A percentile compares a stretch with the other conserved stretches of the same genome.
These are phyloP conservation scores for Tinea semifulvella DNA, from an alignment of 2,888 invertebrate species.

Conservation along the genomic window DNA sequence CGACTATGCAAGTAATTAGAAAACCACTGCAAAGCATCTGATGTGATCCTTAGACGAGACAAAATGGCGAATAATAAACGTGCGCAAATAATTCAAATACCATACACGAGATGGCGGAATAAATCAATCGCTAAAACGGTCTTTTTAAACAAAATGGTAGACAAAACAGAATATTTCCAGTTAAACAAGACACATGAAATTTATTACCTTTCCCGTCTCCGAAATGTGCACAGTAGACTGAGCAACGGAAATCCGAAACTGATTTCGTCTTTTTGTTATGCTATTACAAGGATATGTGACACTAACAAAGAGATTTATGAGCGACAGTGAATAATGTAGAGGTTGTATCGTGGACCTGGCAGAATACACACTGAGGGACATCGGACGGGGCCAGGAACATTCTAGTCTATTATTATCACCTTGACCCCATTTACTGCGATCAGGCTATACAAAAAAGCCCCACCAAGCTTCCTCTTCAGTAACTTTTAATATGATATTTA, in stretches of 20 bases:
- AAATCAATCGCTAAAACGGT: not conserved
- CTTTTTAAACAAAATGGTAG: too few relatives aligned
- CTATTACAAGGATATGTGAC: slow-evolving; percentile 5
- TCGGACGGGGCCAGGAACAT: not conserved
- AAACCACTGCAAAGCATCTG: too few relatives aligned
- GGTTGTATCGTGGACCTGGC: not conserved
- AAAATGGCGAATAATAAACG: too few relatives aligned
- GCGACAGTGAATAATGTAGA: too few relatives aligned
- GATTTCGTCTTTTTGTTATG: slow-evolving; percentile 11
- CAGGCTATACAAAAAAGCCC: not conserved
- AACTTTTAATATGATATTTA: slow-evolving; percentile 8
- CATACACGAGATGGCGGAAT: too few relatives aligned
- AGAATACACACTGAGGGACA: slow-evolving; percentile 1
- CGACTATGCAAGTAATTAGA: too few relatives aligned
- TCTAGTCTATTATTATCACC: slow-evolving; percentile 10
- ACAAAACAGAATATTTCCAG: slow-evolving; percentile 1
- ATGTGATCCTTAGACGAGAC: too few relatives aligned
- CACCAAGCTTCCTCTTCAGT: slow-evolving; percentile 7
- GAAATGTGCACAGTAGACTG: slow-evolving; percentile 4
- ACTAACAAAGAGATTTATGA: slow-evolving; percentile 7
- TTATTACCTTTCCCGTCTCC: slow-evolving; percentile 7
- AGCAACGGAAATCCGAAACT: slow-evolving; percentile 11
- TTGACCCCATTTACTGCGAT: not conserved
- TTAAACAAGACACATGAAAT: slow-evolving; percentile 3
- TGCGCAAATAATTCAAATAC: too few relatives aligned